Percentiles rank a stretch among this genome's conserved stretches.
These are phyloP conservation scores for Hydropsyche tenuis DNA, from an alignment of 1,140 invertebrate genomes.

Conservation along the genomic window DNA sequence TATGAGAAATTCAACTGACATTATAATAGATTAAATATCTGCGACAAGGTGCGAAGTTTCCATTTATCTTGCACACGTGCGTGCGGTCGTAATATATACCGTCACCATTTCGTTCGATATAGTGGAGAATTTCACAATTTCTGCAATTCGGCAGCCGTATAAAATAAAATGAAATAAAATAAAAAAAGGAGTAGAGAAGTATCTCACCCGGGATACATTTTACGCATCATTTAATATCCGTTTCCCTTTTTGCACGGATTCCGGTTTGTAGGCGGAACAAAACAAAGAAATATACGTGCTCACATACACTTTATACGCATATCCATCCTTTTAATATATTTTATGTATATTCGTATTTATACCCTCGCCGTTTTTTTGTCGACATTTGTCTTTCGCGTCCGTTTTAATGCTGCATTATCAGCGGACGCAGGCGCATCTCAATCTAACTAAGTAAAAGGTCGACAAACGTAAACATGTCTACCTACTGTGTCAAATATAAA, in stretches of 20 bases:
- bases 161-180: conserved; percentile 5
- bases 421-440: too few species aligned
- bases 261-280: conserved; percentile 11
- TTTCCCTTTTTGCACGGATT: conserved; percentile 24
- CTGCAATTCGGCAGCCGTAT: conserved; percentile 7
- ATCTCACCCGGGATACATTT: conserved; percentile 22
- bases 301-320: too few species aligned
- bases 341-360: too few species aligned
- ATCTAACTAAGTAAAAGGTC: too few species aligned
- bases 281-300: neutral
- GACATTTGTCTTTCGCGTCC: conserved; percentile 5
- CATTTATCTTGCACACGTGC: conserved; percentile 16
- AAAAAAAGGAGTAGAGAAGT: neutral
- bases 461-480: too few species aligned
- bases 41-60: neutral
- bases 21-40: neutral
- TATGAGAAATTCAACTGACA: too few species aligned
- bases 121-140: conserved; percentile 4
- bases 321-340: too few species aligned
- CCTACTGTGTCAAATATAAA: too few species aligned
- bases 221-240: conserved; percentile 25
- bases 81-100: neutral
- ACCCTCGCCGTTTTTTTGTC: too few species aligned
- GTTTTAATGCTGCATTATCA: conserved; percentile 12
- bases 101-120: neutral